Conservation (phyloP, 2,888 invertebrate species). For the Flabesymbios commensalis region DNA sequence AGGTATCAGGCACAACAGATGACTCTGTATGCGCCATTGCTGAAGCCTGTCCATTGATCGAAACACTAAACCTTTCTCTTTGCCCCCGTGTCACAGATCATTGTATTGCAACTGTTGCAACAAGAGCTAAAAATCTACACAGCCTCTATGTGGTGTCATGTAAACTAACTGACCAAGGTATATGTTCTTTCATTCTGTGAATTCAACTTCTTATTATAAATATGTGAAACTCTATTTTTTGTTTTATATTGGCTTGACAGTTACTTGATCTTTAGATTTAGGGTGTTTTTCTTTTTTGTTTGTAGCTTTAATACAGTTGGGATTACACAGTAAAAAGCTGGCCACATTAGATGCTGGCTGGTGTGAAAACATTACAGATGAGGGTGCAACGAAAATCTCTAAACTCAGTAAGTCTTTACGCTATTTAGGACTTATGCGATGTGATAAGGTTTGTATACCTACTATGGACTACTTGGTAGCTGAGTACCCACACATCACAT, state of each 20-base stretch:
- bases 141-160: neutral
- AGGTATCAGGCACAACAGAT: too few species aligned
- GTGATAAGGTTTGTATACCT: slow-evolving; percentile 43
- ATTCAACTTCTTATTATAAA: neutral
- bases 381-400: slow-evolving; percentile 41
- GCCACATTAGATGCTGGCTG: slow-evolving; percentile 49
- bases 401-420: slow-evolving; percentile 38
- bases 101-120: neutral
- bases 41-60: neutral
- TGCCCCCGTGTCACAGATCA: neutral
- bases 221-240: too few species aligned
- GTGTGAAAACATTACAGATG: slow-evolving; percentile 46
- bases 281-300: too few species aligned
- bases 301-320: neutral
- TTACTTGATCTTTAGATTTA: too few species aligned
- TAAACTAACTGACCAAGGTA: neutral
- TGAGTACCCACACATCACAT: slow-evolving; percentile 42
- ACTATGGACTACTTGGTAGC: slow-evolving; percentile 41
- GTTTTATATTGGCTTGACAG: too few species aligned
- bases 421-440: slow-evolving; percentile 49
- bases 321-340: slow-evolving; percentile 33
- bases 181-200: neutral
- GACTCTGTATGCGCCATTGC: too few species aligned
- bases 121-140: neutral
- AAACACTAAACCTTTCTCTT: slow-evolving; percentile 1